Conservation (phyloP, 2,797 vertebrate species). For the Monodelphis domestica region DNA sequence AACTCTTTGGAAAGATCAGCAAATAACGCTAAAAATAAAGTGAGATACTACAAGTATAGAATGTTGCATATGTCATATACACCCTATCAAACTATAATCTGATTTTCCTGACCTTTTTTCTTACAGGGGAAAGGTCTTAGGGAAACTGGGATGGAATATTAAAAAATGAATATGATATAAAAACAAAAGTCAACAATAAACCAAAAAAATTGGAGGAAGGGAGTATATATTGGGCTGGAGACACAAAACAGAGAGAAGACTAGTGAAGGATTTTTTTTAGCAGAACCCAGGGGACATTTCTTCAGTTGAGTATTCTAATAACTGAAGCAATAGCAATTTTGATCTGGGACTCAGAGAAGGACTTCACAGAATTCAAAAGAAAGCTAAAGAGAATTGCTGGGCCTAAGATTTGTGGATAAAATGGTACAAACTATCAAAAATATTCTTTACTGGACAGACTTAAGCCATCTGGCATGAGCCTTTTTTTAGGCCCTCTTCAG, state of each 20-base stretch:
- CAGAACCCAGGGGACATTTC: background rate
- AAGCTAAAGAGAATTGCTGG: background rate
- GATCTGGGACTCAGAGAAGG: background rate
- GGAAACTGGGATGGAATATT: background rate
- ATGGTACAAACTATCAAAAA: background rate
- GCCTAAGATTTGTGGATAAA: background rate
- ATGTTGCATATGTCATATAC: background rate
- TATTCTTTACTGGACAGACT: background rate
- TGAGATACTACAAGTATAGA: background rate
- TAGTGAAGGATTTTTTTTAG: background rate
- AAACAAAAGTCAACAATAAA: background rate
- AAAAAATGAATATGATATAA: background rate
- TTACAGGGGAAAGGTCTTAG: background rate
- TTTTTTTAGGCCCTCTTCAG: background rate
- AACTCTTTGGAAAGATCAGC: background rate
- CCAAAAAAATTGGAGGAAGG: background rate
- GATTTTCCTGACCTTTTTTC: background rate
- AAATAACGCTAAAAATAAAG: background rate
- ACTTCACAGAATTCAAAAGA: background rate
- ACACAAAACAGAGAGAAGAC: background rate
- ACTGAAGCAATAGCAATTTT: background rate
- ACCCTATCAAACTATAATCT: background rate
- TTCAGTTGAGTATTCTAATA: background rate
- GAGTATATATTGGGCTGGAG: background rate
- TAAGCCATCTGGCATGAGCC: background rate